These are phyloP conservation scores for Unio pictorum DNA, from an alignment of 2,888 invertebrate genomes.

Conservation along the genomic window DNA sequence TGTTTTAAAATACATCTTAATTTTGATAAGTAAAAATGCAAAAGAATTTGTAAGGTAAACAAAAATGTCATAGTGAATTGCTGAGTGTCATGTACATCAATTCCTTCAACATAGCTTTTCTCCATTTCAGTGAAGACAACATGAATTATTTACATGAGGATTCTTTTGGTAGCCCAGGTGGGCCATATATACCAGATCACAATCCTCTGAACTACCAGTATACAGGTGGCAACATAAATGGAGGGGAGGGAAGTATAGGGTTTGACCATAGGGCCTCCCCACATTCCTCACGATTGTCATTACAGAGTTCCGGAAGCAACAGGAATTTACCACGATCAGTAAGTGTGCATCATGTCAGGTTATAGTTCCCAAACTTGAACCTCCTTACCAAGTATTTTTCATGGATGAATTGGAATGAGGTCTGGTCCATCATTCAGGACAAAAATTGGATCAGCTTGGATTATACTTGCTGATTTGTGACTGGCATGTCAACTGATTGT, in stretches of 20 bases:
- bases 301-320: constrained; percentile 55
- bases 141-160: constrained; percentile 62
- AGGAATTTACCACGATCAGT: constrained; percentile 36
- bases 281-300: constrained; percentile 53
- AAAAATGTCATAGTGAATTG: no score
- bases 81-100: no score
- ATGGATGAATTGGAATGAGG: no score
- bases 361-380: no score
- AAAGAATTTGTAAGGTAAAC: no score
- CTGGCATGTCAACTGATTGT: no score
- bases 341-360: not conserved
- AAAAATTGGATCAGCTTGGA: no score
- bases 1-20: no score
- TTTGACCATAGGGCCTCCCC: constrained; percentile 36
- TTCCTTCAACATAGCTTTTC: not conserved
- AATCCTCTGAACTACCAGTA: constrained; percentile 18
- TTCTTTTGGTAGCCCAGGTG: constrained; percentile 37
- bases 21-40: no score
- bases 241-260: constrained; percentile 23
- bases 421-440: no score
- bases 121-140: constrained; percentile 40
- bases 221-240: constrained; percentile 28
- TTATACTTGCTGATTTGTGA: no score
- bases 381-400: no score
- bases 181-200: constrained; percentile 29